phyloP scores from a whole-genome alignment of 2,888 invertebrate species.

The Homarus gammarus region DNA sequence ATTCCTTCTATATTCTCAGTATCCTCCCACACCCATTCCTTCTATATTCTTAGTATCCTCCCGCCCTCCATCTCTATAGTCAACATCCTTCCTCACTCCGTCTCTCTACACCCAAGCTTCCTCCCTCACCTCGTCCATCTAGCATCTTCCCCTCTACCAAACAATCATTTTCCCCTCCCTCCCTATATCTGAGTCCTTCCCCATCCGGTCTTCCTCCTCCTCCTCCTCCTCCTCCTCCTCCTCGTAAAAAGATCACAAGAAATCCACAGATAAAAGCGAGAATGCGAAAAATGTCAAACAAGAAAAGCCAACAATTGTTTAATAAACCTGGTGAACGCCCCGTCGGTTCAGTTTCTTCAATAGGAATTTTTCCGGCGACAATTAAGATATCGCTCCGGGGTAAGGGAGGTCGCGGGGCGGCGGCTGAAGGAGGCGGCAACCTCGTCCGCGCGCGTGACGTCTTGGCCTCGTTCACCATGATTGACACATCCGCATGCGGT shows the following conservation, averaged over 20 bases:
- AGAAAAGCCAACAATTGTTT: slow-evolving; percentile 30
- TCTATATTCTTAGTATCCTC: too few relatives aligned
- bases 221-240: slow-evolving; percentile 34
- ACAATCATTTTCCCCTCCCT: slow-evolving; percentile 15
- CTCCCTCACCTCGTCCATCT: too few relatives aligned
- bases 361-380: slow-evolving; percentile 40
- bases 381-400: slow-evolving; percentile 45
- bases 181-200: background rate
- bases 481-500: slow-evolving; percentile 6
- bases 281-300: slow-evolving; percentile 38
- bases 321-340: background rate
- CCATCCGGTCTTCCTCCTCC: background rate
- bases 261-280: slow-evolving; percentile 44
- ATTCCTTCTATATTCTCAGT: too few relatives aligned
- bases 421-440: background rate
- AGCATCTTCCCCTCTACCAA: background rate
- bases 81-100: background rate
- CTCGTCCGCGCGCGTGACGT: slow-evolving; percentile 27
- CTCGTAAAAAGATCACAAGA: slow-evolving; percentile 16
- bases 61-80: background rate
- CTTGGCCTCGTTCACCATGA: slow-evolving; percentile 11
- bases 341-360: slow-evolving; percentile 19
- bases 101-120: background rate
- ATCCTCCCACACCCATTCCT: too few relatives aligned
- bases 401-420: background rate